Base-by-base conservation (phyloP, 2,797 vertebrate species). In the Ibycter americanus region DNA sequence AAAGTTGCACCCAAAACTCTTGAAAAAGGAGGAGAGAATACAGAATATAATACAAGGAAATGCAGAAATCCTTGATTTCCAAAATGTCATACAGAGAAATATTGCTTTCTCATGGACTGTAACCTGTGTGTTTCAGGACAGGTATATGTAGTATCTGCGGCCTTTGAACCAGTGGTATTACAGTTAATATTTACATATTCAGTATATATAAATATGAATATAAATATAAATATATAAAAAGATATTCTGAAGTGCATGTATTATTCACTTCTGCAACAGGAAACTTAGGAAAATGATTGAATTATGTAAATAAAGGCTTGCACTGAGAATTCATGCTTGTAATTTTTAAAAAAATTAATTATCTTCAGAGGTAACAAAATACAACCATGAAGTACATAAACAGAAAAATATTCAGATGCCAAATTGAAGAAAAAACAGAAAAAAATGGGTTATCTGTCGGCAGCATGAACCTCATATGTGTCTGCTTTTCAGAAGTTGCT, bases 401-500 rank as follows among this genome's bases (percentile, higher is more conserved):
- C 5, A 71, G 31, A 61, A 78, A 65, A 93, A 61, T 38, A 68
- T 22, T 88, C 13, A 55, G 66, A 70, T 77, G 55, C 14, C 34
- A 93, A 68, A 65, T 15, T 62, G 20, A 74, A 79, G 12, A 18
- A 77, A 62, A 86, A 77, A 0, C 16, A 67, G 15, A 78, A 83
- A 5, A 66, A 78, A 84, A 66, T 81, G 22, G 9, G 58, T 67
- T 18, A 13, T 88, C 12, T 88, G 3, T 66, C 92, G 82, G 67
- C 71, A 90, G 17, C 12, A 36, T 46, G 23, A 12, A 59, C 16
- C 52, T 68, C 12, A 1, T 44, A 72, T 83, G 51, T 51, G 58
- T 12, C 61, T 87, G 66, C 31, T 77, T 93, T 96, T 93, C 70
- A 91, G 55, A 59, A 91, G 36, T 22, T 87, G 29, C 34, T 89